Conservation (phyloP, 2,113 vertebrate genomes). For the Zosterops hypoxanthus region DNA sequence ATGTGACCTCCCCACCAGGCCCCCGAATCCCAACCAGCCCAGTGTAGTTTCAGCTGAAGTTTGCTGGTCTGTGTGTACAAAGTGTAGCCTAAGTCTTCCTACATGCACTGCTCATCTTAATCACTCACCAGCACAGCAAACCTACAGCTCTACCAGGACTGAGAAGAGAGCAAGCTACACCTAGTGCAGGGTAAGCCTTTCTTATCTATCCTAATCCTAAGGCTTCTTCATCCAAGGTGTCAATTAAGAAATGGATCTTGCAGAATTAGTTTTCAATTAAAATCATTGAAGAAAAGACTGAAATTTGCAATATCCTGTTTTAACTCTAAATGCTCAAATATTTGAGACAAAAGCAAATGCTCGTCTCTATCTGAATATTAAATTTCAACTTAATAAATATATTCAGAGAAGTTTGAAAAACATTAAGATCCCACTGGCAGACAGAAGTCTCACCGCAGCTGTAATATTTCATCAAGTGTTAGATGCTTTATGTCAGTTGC, state of each 20-base stretch:
- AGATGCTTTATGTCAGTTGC: neutral
- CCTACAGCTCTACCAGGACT: neutral
- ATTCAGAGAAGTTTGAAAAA: neutral
- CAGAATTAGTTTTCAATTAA: neutral
- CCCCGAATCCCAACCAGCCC: neutral
- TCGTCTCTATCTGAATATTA: conserved; percentile 2
- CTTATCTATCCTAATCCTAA: neutral
- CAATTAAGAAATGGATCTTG: neutral
- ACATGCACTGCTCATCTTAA: fast-evolving
- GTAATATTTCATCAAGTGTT: conserved; percentile 42
- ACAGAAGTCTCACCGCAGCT: conserved; percentile 17
- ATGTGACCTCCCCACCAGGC: neutral
- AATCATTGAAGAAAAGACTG: neutral
- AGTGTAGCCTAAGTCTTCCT: neutral
- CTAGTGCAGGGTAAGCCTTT: neutral
- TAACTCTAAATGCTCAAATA: neutral
- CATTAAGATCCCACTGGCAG: neutral
- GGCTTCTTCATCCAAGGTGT: neutral
- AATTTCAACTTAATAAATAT: conserved; percentile 6
- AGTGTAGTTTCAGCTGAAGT: neutral
- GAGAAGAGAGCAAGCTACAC: neutral
- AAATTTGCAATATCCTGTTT: neutral
- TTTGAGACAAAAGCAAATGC: neutral
- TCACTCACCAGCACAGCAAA: neutral
- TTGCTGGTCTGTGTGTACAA: fast-evolving